These are phyloP conservation scores for Halisarca cf. caerulea DNA, from an alignment of 37 sponge, comb jelly and placozoan genomes.

Conservation along the genomic window DNA sequence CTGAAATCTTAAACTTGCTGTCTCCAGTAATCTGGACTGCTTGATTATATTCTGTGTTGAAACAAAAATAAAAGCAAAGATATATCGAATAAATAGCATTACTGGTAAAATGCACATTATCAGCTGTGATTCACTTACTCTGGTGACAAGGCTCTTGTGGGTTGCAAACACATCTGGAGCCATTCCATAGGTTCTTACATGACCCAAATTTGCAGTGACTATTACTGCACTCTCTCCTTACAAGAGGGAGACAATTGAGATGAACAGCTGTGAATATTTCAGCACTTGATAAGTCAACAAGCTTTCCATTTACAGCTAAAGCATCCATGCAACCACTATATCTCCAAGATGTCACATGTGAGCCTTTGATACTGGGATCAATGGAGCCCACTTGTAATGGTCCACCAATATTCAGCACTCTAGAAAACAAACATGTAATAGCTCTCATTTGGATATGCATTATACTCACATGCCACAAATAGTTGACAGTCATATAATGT, in stretches of 20 bases:
- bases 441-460: too few relatives aligned
- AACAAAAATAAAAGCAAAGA: too few relatives aligned
- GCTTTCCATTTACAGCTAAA: not conserved
- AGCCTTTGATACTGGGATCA: not conserved
- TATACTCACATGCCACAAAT: not conserved
- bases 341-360: not conserved
- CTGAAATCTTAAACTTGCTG: too few relatives aligned
- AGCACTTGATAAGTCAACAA: not conserved
- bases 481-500: too few relatives aligned
- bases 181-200: constrained; percentile 1
- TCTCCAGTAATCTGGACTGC: too few relatives aligned
- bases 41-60: too few relatives aligned
- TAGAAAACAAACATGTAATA: not conserved
- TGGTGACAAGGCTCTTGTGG: not conserved
- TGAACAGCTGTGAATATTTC: not conserved
- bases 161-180: not conserved
- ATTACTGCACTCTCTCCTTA: too few relatives aligned
- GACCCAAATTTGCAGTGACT: not conserved
- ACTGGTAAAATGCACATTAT: too few relatives aligned
- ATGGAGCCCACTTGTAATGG: not conserved
- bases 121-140: not conserved
- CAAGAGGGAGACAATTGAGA: not conserved
- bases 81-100: too few relatives aligned
- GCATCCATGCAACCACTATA: not conserved
- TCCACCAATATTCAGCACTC: not conserved